phyloP scores from a whole-genome alignment of 2,113 vertebrate species.

The Mormoops blainvillei region DNA sequence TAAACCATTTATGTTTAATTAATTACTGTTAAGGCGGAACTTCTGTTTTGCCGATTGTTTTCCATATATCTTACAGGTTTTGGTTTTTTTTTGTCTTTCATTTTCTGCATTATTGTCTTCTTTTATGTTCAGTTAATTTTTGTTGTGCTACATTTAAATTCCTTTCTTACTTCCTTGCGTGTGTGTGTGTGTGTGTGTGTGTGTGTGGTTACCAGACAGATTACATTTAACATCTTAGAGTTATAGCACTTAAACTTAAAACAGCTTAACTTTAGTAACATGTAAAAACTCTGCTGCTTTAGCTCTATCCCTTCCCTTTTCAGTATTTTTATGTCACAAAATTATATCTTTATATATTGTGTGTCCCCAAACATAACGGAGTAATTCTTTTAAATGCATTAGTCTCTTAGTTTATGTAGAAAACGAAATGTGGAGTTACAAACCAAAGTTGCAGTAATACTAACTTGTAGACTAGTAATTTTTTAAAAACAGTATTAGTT shows the following conservation, averaged over 20 bases:
- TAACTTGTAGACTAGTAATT: neutral
- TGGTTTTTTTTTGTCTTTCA: neutral
- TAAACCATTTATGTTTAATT: neutral
- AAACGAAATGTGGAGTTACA: too few relatives aligned
- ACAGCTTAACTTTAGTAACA: neutral
- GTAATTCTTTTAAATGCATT: too few relatives aligned
- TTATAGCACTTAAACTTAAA: neutral
- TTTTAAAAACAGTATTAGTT: neutral
- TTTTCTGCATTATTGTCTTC: too few relatives aligned
- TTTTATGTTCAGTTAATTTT: neutral
- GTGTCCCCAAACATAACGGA: too few relatives aligned
- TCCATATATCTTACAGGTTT: too few relatives aligned
- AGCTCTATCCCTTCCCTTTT: neutral
- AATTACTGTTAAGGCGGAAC: neutral
- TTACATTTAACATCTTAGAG: neutral
- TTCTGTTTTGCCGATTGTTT: neutral
- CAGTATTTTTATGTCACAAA: neutral
- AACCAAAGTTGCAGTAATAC: neutral
- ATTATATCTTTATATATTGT: too few relatives aligned
- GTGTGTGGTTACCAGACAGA: neutral
- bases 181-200: neutral
- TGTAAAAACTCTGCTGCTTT: neutral
- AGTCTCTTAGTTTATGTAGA: too few relatives aligned
- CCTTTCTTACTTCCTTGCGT: neutral
- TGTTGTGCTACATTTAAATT: neutral